Percentiles rank a stretch among this genome's conserved stretches.
Evolutionary conservation across 2,888 invertebrate genomes (phyloP).

Genomic region (Sericinus montela): DNA sequence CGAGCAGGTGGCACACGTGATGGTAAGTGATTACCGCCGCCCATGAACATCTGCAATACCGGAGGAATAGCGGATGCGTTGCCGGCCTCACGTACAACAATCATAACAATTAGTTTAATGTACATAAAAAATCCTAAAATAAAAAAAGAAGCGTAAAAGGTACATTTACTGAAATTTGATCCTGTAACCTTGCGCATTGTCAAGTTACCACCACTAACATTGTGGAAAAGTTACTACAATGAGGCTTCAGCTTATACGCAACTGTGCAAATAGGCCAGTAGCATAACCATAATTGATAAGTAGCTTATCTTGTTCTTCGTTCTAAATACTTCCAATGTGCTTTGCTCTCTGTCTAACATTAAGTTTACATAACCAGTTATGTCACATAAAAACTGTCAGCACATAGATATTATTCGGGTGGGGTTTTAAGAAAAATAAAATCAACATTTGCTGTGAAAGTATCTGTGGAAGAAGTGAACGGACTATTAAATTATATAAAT

Average conservation of each 20-base stretch:
- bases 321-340: background rate
- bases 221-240: background rate
- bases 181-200: slow-evolving; percentile 7
- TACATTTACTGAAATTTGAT: slow-evolving; percentile 3
- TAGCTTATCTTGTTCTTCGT: slow-evolving; percentile 4
- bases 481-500: too few species aligned
- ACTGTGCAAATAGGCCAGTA: slow-evolving; percentile 14
- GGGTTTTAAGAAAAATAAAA: background rate
- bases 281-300: background rate
- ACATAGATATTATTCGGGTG: background rate
- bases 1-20: too few species aligned
- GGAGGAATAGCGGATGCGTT: too few species aligned
- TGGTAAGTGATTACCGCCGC: too few species aligned
- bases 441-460: slow-evolving; percentile 6
- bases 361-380: too few species aligned
- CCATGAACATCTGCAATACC: too few species aligned
- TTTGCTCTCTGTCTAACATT: too few species aligned
- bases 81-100: too few species aligned
- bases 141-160: too few species aligned
- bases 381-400: background rate
- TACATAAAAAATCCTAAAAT: too few species aligned
- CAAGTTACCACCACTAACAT: background rate
- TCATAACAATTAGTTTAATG: too few species aligned
- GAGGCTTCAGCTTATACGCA: slow-evolving; percentile 16
- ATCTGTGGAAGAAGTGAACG: background rate